Evolutionary conservation across 1,140 invertebrate species (phyloP).

Genomic region (Gryllus bimaculatus): DNA sequence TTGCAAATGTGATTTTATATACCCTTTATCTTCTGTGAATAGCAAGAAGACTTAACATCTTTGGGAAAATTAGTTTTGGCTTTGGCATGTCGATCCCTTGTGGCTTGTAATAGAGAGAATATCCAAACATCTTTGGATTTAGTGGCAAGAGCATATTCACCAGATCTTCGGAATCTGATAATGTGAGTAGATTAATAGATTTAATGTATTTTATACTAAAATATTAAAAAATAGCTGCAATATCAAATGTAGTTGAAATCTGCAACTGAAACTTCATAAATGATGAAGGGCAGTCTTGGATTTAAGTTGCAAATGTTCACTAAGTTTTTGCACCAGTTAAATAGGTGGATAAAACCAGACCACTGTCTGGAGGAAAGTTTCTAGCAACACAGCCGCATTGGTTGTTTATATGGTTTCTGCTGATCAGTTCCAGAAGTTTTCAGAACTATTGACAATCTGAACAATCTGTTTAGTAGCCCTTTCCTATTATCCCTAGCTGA

Average conservation of each 20-base stretch:
- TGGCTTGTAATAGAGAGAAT: slow-evolving; percentile 76
- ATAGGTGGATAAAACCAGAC: too few species aligned
- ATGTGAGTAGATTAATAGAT: slow-evolving; percentile 51
- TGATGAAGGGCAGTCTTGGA: too few species aligned
- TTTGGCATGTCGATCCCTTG: slow-evolving; percentile 80
- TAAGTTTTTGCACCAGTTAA: too few species aligned
- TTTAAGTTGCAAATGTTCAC: too few species aligned
- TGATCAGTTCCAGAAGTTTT: too few species aligned
- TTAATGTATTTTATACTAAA: neutral
- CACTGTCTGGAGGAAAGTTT: too few species aligned
- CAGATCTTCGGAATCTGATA: slow-evolving; percentile 88
- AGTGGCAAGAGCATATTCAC: slow-evolving; percentile 78
- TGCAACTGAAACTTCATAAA: neutral
- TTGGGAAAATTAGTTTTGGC: slow-evolving; percentile 87
- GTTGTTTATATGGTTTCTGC: too few species aligned
- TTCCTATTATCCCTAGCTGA: too few species aligned
- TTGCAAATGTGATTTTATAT: neutral
- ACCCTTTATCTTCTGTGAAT: slow-evolving; percentile 16
- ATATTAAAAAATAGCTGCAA: too few species aligned
- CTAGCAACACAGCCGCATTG: too few species aligned
- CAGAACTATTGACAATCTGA: too few species aligned
- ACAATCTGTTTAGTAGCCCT: too few species aligned
- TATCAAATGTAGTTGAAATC: neutral
- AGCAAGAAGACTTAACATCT: slow-evolving; percentile 85
- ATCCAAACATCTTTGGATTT: slow-evolving; percentile 80